These are phyloP conservation scores for Cololabis saira DNA, from an alignment of 2,113 vertebrate species.

Conservation along the genomic window DNA sequence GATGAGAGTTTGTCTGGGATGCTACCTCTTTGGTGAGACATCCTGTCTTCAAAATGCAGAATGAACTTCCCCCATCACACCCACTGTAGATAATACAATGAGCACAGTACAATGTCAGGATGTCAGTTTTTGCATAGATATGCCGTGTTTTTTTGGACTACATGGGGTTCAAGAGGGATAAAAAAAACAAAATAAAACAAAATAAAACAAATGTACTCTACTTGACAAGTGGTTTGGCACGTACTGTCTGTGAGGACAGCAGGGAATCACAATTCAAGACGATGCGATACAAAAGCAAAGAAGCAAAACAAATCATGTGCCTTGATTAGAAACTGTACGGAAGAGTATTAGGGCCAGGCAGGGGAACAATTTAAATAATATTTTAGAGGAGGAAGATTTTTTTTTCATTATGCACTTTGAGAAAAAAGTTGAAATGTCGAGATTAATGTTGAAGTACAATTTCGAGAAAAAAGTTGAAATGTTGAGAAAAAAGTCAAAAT, in stretches of 20 bases:
- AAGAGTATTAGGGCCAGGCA: too few relatives aligned
- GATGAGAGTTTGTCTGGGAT: constrained; percentile 32
- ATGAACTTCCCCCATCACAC: constrained; percentile 34
- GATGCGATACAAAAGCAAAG: constrained; percentile 3
- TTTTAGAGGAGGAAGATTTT: too few relatives aligned
- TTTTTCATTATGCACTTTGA: too few relatives aligned
- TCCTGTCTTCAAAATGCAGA: constrained; percentile 38
- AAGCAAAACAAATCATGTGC: constrained; percentile 37
- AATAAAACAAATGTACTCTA: constrained; percentile 15
- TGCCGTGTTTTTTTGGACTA: constrained; percentile 36
- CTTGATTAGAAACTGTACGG: constrained; percentile 47
- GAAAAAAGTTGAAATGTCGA: too few relatives aligned
- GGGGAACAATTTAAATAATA: too few relatives aligned
- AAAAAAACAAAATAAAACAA: background rate
- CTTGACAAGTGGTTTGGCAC: constrained; percentile 7
- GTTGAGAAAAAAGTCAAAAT: too few relatives aligned
- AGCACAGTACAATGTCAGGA: constrained; percentile 62
- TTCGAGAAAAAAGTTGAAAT: too few relatives aligned
- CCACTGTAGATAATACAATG: constrained; percentile 40
- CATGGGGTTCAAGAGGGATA: constrained; percentile 25
- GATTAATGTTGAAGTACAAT: too few relatives aligned
- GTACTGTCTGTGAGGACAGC: constrained; percentile 15
- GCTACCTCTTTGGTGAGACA: constrained; percentile 32
- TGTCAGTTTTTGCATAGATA: constrained; percentile 45
- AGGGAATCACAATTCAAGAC: background rate